These are phyloP conservation scores for Lycaon pictus DNA, from an alignment of 2,113 vertebrate genomes.

Conservation along the genomic window DNA sequence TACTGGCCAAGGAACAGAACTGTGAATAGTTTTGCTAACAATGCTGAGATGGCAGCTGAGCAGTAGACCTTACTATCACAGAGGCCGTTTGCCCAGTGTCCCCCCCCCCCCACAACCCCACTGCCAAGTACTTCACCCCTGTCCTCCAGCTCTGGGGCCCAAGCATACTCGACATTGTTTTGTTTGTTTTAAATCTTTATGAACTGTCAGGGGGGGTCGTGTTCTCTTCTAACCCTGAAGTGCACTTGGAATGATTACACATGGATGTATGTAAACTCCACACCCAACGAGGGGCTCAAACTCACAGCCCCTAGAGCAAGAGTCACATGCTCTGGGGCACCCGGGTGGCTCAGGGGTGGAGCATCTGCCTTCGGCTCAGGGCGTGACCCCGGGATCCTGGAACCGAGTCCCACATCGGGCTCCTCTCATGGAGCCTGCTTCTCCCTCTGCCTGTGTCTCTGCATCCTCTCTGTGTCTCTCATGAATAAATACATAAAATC, in stretches of 20 bases:
- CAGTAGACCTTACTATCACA: not conserved
- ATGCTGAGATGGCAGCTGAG: conserved; percentile 49
- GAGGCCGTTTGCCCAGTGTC: not conserved
- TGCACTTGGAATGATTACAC: not conserved
- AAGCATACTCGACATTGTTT: not conserved
- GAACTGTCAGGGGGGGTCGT: not conserved
- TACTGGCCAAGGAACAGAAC: not conserved
- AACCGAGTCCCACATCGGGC: too few relatives aligned
- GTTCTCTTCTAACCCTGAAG: not conserved
- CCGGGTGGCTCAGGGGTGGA: too few relatives aligned
- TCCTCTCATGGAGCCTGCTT: too few relatives aligned
- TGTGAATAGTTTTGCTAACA: conserved; percentile 68
- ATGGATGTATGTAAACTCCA: not conserved
- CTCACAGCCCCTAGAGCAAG: not conserved
- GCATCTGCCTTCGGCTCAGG: too few relatives aligned
- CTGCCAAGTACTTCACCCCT: not conserved
- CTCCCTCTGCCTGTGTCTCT: too few relatives aligned
- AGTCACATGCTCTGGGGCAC: not conserved
- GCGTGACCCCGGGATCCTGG: too few relatives aligned
- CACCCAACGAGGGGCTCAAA: not conserved
- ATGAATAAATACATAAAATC: too few relatives aligned
- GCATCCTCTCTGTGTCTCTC: too few relatives aligned
- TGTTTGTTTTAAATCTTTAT: not conserved
- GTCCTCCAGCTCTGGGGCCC: not conserved
- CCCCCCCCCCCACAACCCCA: too few relatives aligned